Conservation (phyloP, 2,113 vertebrate genomes). For the Calyptommatus sinebrachiatus region DNA sequence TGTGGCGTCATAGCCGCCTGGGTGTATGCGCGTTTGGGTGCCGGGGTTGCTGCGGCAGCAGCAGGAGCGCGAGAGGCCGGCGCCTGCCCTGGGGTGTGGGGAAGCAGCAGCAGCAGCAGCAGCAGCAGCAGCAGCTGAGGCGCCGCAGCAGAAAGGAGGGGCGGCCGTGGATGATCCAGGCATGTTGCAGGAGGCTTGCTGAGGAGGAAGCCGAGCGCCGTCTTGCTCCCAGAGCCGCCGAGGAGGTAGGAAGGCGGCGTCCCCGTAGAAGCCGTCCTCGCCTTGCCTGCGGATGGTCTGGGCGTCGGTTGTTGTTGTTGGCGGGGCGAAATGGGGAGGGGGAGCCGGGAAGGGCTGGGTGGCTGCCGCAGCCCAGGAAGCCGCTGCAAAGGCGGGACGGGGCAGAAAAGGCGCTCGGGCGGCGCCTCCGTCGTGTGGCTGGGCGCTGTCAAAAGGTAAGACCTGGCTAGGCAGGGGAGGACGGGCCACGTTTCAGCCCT, state of each 20-base stretch:
- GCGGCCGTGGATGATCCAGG: neutral
- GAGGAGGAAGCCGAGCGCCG: neutral
- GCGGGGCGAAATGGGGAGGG: too few relatives aligned
- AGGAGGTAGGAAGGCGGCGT: neutral
- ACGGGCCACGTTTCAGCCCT: too few relatives aligned
- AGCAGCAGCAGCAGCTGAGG: neutral
- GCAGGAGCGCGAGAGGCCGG: neutral
- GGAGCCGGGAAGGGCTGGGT: too few relatives aligned
- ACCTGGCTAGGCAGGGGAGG: neutral
- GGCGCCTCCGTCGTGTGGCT: neutral
- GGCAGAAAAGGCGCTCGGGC: neutral
- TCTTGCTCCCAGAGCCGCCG: neutral
- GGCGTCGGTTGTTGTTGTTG: neutral
- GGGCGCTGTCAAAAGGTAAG: neutral
- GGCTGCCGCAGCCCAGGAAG: neutral
- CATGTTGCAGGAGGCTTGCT: neutral
- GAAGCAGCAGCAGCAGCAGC: neutral
- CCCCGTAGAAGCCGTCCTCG: too few relatives aligned
- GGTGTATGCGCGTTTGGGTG: neutral
- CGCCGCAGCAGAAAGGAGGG: neutral
- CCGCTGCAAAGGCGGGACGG: neutral
- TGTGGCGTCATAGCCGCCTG: conserved; percentile 33
- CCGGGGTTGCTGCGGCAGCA: neutral
- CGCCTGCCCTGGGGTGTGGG: neutral
- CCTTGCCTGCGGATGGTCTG: neutral